Conservation (phyloP, 2,888 invertebrate species). For the Octodonta nipae region DNA sequence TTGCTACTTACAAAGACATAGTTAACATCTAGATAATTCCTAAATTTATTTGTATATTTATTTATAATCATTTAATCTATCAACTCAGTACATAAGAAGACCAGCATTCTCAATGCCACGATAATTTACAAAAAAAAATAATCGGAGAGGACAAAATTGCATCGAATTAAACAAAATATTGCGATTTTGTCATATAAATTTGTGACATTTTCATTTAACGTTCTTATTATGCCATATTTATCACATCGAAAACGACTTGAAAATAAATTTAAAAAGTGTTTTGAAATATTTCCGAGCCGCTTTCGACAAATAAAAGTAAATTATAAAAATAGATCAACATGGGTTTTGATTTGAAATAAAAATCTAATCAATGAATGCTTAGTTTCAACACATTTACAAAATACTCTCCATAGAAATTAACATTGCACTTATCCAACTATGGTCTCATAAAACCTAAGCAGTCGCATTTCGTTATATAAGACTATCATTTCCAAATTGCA, state of each 20-base stretch:
- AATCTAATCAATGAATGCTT: background rate
- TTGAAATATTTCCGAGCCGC: too few species aligned
- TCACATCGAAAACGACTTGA: too few species aligned
- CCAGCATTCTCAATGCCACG: conserved; percentile 30
- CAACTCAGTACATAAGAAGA: conserved; percentile 28
- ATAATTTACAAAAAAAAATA: conserved; percentile 2
- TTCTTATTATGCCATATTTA: too few species aligned
- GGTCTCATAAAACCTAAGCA: conserved; percentile 31
- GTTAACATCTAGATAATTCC: conserved; percentile 37
- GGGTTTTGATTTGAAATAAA: background rate
- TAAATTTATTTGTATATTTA: conserved; percentile 36
- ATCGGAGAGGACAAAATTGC: background rate
- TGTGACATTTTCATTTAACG: too few species aligned
- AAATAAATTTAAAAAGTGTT: conserved; percentile 2
- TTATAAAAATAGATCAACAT: too few species aligned
- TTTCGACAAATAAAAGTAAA: too few species aligned
- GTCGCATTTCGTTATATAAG: conserved; percentile 22
- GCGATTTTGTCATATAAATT: too few species aligned
- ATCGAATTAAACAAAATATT: too few species aligned
- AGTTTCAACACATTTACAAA: conserved; percentile 2
- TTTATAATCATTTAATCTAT: conserved; percentile 35
- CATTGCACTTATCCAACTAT: conserved; percentile 37
- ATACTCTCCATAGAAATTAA: conserved; percentile 15
- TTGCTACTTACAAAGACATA: conserved; percentile 40
- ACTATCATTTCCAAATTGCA: conserved; percentile 16